Evolutionary conservation across 2,888 invertebrate species (phyloP).

Genomic region (Hemistola chrysoprasaria): DNA sequence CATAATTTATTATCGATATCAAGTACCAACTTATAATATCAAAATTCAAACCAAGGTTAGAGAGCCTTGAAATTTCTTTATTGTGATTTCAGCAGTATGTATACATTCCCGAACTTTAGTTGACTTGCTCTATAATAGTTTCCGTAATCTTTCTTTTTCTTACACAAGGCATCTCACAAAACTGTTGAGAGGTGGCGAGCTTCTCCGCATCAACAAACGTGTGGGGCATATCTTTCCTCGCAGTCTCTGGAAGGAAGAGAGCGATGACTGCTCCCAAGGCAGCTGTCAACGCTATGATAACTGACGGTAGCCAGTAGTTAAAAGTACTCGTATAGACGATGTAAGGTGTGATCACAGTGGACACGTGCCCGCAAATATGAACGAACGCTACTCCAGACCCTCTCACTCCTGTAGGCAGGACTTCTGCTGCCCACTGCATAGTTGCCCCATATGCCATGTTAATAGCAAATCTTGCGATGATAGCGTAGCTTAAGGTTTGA

Average conservation of each 20-base stretch:
- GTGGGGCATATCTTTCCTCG: constrained; percentile 59
- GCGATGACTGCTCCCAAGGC: constrained; percentile 40
- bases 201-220: constrained; percentile 62
- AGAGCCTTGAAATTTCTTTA: background rate
- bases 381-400: constrained; percentile 52
- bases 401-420: constrained; percentile 54
- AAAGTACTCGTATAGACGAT: constrained; percentile 57
- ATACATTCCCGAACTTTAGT: constrained; percentile 33
- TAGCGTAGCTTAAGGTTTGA: constrained; percentile 46
- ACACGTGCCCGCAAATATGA: constrained; percentile 53
- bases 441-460: constrained; percentile 49
- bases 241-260: constrained; percentile 60
- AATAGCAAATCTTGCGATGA: constrained; percentile 52
- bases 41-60: too few species aligned
- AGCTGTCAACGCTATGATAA: constrained; percentile 45
- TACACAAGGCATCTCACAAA: constrained; percentile 54
- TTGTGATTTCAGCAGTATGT: background rate
- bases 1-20: too few species aligned
- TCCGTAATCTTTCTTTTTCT: constrained; percentile 24
- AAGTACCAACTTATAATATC: too few species aligned
- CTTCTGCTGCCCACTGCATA: constrained; percentile 57
- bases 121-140: constrained; percentile 26
- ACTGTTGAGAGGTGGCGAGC: constrained; percentile 42
- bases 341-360: constrained; percentile 52
- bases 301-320: constrained; percentile 53